Conservation (phyloP, 2,797 vertebrate species). For the Buphagus erythrorhynchus region DNA sequence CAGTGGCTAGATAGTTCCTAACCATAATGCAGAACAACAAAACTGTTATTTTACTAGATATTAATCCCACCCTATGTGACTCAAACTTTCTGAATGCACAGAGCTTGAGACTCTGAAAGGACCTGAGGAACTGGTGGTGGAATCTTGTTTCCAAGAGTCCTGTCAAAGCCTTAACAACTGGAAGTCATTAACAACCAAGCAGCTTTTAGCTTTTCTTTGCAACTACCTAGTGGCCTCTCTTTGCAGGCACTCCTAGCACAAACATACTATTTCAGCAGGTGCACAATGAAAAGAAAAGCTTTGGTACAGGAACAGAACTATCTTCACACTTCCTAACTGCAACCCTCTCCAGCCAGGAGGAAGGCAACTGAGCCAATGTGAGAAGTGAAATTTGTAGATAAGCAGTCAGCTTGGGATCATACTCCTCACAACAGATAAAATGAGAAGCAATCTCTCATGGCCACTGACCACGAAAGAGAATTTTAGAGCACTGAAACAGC, state of each 20-base stretch:
- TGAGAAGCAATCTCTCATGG: neutral
- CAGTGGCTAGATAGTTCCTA: neutral
- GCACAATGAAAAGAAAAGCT: neutral
- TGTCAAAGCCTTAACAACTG: neutral
- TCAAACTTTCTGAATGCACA: neutral
- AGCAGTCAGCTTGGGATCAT: neutral
- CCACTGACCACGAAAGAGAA: neutral
- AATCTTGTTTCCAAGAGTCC: neutral
- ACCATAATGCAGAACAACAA: neutral
- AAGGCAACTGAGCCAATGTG: neutral
- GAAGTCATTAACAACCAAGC: neutral
- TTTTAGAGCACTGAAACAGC: neutral
- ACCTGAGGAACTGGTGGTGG: neutral
- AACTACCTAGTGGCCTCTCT: neutral
- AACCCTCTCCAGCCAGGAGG: neutral
- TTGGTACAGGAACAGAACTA: neutral
- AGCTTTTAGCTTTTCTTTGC: neutral
- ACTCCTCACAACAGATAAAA: neutral
- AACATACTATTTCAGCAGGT: neutral
- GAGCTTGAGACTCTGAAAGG: neutral
- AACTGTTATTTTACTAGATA: neutral
- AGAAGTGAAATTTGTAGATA: neutral
- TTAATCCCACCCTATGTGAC: neutral
- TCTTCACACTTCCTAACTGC: neutral
- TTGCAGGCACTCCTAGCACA: neutral